Evolutionary conservation across 1,140 invertebrate species (phyloP), one percentile per base, ranked within the genome.

Genomic region (Tetragonula clypearis): DNA sequence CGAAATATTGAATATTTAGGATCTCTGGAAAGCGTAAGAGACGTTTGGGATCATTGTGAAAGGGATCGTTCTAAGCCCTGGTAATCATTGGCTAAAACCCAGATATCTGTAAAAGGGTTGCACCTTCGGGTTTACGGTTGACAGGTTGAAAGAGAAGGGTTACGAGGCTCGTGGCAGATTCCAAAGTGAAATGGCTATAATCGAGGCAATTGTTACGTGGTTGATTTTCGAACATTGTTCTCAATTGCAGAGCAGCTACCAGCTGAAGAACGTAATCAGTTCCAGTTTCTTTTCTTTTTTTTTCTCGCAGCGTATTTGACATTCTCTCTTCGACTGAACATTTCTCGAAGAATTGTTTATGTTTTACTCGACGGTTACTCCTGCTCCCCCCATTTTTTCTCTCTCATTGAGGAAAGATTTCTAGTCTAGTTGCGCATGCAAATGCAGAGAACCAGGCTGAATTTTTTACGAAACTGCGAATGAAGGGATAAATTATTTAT

Each of bases 111-210:
- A 76, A 82, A 89, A 88, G 86, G 85, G 78, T 86, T 87, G 30
- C 58, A 62, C 15, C 69, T 82, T 71, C 17, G 62, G 41, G 58
- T 14, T 68, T 78, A 84, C 15, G 84, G 73, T 66, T 76, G 82
- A 15, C 26, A n/a, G 65, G n/a, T 17, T 85, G 49, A 88, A 90
- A 84, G 87, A 86, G 90, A 93, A 92, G 90, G 92, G 90, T 92
- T 92, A 79, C 55, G 26, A 73, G 87, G 86, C 90, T 65, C 81
- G 86, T 75, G 87, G 72, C 88, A 83, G 88, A 90, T 92, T 87
- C 87, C 87, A 87, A 78, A 17, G 17, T 71, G 72, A 84, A 91
- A 85, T 83, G 74, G 92, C 92, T 90, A 91, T 91, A 86, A 90
- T 92, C 77, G 76, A 84, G 65, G 66, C 17, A 82, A 62, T 73